Evolutionary conservation across 2,797 vertebrate species (phyloP).

Genomic region (Cyprinodon diabolis): DNA sequence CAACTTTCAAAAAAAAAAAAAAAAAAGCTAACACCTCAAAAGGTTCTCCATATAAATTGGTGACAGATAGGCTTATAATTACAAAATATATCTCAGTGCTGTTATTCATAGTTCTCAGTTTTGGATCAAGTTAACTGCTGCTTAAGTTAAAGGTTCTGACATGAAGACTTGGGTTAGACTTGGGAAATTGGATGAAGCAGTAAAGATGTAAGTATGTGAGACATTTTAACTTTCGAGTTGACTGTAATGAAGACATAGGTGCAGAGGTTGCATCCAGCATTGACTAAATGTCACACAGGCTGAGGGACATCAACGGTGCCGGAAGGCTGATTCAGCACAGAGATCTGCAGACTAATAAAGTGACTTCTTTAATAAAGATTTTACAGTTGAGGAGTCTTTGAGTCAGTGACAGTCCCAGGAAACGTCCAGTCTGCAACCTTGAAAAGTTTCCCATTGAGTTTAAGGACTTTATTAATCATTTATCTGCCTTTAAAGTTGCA

Average conservation of each 20-base stretch:
- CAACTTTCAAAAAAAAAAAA: not conserved
- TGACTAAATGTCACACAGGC: slow-evolving; percentile 47
- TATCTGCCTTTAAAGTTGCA: slow-evolving; percentile 13
- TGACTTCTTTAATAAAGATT: slow-evolving; percentile 23
- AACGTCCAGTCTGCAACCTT: slow-evolving; percentile 9
- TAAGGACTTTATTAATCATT: slow-evolving; percentile 28
- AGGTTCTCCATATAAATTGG: not conserved
- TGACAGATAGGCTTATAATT: not conserved
- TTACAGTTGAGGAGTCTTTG: slow-evolving; percentile 18
- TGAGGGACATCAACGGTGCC: slow-evolving; percentile 31
- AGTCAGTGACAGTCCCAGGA: slow-evolving; percentile 14
- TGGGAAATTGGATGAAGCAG: not conserved
- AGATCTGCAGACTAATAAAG: slow-evolving; percentile 19
- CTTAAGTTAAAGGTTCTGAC: not conserved
- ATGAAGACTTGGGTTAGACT: not conserved
- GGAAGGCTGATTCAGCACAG: slow-evolving; percentile 39
- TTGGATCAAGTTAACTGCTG: not conserved
- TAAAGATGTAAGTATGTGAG: not conserved
- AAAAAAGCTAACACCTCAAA: not conserved
- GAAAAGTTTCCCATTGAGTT: slow-evolving; percentile 8
- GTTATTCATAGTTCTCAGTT: not conserved
- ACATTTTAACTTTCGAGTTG: not conserved
- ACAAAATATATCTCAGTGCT: not conserved
- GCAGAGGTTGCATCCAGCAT: slow-evolving; percentile 1
- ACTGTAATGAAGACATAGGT: not conserved